Evolutionary conservation across 2,888 invertebrate genomes (phyloP).

Genomic region (Palloptera scutellata): DNA sequence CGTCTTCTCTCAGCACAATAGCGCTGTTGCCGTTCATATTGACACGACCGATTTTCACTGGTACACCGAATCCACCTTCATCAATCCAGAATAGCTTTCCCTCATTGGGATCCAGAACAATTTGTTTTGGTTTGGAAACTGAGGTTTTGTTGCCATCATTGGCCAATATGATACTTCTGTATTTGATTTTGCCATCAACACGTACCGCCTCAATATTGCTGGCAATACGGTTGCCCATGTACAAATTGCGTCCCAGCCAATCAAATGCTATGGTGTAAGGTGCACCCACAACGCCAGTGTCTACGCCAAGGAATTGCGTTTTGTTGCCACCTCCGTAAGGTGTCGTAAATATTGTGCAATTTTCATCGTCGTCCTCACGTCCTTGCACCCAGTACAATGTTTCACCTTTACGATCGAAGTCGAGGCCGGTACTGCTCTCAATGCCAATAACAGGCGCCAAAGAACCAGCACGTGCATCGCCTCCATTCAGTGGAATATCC

Average conservation of each 20-base stretch:
- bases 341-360: constrained; percentile 86
- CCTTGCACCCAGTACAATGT: constrained; percentile 88
- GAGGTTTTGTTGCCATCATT: constrained; percentile 88
- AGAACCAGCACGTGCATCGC: constrained; percentile 79
- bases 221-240: constrained; percentile 87
- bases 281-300: constrained; percentile 88
- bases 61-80: constrained; percentile 89
- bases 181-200: constrained; percentile 84
- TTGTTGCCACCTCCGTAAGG: constrained; percentile 86
- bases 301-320: constrained; percentile 81
- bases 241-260: constrained; percentile 95
- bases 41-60: constrained; percentile 86
- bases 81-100: constrained; percentile 97
- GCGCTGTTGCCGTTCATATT: constrained; percentile 93
- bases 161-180: constrained; percentile 84
- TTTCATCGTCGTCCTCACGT: constrained; percentile 78
- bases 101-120: constrained; percentile 91
- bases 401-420: constrained; percentile 88
- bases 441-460: constrained; percentile 89
- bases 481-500: constrained; percentile 79
- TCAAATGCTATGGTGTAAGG: constrained; percentile 94
- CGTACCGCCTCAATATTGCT: constrained; percentile 91
- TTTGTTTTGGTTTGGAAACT: constrained; percentile 85
- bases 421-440: constrained; percentile 86
- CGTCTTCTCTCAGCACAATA: constrained; percentile 73